Conservation (phyloP, 2,797 vertebrate genomes). For the Phyllotis vaccarum region DNA sequence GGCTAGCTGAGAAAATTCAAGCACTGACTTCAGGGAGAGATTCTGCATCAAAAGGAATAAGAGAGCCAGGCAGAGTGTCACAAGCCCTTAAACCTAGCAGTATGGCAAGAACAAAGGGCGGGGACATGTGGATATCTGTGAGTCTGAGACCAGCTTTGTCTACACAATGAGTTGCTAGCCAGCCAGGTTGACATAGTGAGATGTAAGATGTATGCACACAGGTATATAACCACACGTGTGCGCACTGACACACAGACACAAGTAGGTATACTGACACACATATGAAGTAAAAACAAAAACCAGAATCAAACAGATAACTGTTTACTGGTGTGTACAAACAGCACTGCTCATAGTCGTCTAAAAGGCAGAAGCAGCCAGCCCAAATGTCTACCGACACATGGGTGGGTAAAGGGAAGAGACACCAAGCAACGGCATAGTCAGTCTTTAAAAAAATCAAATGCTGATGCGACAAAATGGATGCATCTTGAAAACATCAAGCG, state of each 20-base stretch:
- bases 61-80: background rate
- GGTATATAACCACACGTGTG: background rate
- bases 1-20: background rate
- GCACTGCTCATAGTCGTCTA: background rate
- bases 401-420: background rate
- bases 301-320: background rate
- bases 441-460: constrained; percentile 3
- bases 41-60: background rate
- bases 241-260: background rate
- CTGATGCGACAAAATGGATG: background rate
- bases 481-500: background rate
- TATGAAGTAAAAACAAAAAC: background rate
- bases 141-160: background rate
- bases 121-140: background rate
- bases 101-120: background rate
- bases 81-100: background rate
- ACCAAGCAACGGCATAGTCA: background rate
- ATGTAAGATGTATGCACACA: background rate
- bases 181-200: background rate
- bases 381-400: background rate
- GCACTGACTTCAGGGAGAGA: background rate
- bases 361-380: background rate
- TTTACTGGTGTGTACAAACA: background rate
- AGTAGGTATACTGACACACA: background rate
- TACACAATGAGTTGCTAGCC: background rate